These are phyloP conservation scores for Protobothrops mucrosquamatus DNA, from an alignment of 2,113 vertebrate species.

Conservation along the genomic window DNA sequence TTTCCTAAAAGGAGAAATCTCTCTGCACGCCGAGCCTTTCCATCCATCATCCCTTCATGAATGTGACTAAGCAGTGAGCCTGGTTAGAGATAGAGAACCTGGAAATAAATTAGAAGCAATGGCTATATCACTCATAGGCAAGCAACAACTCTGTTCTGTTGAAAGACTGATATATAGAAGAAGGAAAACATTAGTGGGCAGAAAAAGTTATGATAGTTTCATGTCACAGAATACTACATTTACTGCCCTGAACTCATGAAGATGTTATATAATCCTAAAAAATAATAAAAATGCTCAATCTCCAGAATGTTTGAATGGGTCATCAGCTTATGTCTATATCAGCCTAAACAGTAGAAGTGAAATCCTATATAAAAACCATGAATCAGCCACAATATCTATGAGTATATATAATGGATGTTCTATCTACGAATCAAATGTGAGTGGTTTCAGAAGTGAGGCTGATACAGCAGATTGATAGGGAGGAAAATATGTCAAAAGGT, in stretches of 20 bases:
- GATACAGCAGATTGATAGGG: not conserved
- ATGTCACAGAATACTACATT: not conserved
- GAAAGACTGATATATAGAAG: not conserved
- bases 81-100: not conserved
- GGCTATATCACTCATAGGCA: not conserved
- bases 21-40: not conserved
- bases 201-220: not conserved
- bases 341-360: not conserved
- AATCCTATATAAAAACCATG: not conserved
- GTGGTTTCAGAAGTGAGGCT: not conserved
- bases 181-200: not conserved
- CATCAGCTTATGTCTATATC: not conserved
- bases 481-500: not conserved
- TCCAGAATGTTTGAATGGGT: not conserved
- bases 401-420: not conserved
- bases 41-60: not conserved
- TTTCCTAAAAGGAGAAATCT: not conserved
- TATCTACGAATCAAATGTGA: not conserved
- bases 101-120: not conserved
- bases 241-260: not conserved
- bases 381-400: not conserved
- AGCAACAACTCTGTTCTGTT: not conserved
- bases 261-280: not conserved
- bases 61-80: not conserved
- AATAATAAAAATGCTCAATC: not conserved